Conservation (phyloP, 2,113 vertebrate genomes). For the Lagenorhynchus albirostris region DNA sequence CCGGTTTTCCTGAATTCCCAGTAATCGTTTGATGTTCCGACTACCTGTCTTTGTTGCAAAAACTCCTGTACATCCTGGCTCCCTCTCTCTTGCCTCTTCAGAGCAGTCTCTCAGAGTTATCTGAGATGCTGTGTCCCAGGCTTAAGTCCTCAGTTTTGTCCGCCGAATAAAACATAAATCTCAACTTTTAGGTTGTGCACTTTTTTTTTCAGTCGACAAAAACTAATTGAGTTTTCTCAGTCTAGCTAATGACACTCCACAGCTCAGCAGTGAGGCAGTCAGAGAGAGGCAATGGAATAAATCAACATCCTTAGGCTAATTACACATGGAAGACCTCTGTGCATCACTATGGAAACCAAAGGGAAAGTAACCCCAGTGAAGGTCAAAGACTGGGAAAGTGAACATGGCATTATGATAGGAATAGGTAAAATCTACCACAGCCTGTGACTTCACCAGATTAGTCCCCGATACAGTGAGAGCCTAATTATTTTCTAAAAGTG, state of each 20-base stretch:
- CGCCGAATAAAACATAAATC: background rate
- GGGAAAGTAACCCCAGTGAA: background rate
- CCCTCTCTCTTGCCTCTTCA: background rate
- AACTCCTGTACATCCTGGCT: background rate
- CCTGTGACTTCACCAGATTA: background rate
- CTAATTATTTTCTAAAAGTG: slow-evolving; percentile 26
- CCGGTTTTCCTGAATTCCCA: background rate
- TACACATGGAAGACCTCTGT: background rate
- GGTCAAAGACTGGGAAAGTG: slow-evolving; percentile 18
- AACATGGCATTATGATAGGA: background rate
- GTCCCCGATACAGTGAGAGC: background rate
- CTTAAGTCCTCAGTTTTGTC: background rate
- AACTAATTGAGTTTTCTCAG: slow-evolving; percentile 8
- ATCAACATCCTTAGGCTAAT: slow-evolving; percentile 19
- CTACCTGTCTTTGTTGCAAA: background rate
- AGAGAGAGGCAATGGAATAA: background rate
- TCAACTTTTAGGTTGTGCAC: background rate
- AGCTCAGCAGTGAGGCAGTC: background rate
- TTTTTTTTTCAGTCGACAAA: background rate
- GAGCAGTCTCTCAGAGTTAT: background rate
- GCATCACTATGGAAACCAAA: slow-evolving; percentile 46
- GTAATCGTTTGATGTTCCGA: background rate
- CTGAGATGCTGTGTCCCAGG: background rate
- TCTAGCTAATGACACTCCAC: background rate
- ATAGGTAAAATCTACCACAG: background rate